Conservation (phyloP, 2,113 vertebrate genomes). For the Lucifuga dentata region DNA sequence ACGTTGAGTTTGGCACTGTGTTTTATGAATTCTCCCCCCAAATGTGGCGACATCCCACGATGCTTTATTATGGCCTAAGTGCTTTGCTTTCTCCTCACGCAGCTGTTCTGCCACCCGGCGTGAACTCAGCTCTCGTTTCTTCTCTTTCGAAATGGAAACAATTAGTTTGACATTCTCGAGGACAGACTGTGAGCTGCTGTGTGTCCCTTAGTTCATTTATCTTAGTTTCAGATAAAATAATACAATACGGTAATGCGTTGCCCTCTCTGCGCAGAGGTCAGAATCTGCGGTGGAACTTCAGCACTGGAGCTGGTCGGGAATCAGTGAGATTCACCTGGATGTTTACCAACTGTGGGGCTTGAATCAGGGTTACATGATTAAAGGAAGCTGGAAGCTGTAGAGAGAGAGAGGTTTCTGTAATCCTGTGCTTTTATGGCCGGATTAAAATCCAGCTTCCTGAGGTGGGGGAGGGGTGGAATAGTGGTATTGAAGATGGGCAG, state of each 20-base stretch:
- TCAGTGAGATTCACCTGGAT: too few species aligned
- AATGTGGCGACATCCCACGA: conserved; percentile 7
- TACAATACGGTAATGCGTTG: too few species aligned
- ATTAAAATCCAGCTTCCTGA: conserved; percentile 79
- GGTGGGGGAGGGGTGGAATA: conserved; percentile 62
- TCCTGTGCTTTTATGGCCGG: conserved; percentile 62
- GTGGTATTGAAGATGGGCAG: conserved; percentile 34
- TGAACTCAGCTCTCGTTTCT: conserved; percentile 3
- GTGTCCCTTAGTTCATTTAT: background rate
- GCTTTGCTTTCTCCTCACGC: conserved; percentile 18
- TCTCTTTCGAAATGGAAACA: conserved; percentile 12
- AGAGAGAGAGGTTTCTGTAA: conserved; percentile 64
- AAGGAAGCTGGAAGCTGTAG: too few species aligned
- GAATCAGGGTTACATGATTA: too few species aligned
- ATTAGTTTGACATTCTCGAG: conserved; percentile 9
- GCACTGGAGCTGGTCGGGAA: too few species aligned
- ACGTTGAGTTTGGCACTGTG: too few species aligned
- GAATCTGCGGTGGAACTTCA: too few species aligned
- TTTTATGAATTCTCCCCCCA: too few species aligned
- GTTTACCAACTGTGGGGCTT: too few species aligned
- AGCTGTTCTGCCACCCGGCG: conserved; percentile 14
- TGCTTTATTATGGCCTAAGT: conserved; percentile 10
- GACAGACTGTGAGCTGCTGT: background rate
- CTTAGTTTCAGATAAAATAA: background rate
- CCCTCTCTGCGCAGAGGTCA: too few species aligned